Evolutionary conservation across 2,888 invertebrate species (phyloP).

Genomic region (Drosophila merina): DNA sequence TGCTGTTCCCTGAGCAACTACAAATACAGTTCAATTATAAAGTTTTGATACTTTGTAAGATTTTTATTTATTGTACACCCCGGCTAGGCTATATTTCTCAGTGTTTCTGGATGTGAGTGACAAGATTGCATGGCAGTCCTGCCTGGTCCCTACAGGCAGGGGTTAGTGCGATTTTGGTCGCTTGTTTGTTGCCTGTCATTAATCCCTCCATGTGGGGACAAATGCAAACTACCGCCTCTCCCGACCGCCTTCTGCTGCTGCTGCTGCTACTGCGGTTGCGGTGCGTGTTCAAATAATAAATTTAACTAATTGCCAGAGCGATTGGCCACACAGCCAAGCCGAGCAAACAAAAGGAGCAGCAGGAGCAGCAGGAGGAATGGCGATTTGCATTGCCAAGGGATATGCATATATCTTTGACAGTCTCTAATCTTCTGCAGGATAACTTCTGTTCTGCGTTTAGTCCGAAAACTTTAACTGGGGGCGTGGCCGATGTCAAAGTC

Average conservation of each 20-base stretch:
- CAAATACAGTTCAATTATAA: too few species aligned
- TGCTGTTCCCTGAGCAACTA: too few species aligned
- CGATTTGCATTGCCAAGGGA: constrained; percentile 38
- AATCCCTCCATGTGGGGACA: constrained; percentile 72
- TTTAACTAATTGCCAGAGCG: constrained; percentile 75
- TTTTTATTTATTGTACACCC: not conserved
- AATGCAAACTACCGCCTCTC: constrained; percentile 65
- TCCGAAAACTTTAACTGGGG: constrained; percentile 20
- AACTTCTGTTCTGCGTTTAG: constrained; percentile 10
- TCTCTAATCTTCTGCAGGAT: constrained; percentile 20
- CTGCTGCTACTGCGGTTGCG: constrained; percentile 57
- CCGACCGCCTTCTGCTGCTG: not conserved
- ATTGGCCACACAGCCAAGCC: constrained; percentile 54
- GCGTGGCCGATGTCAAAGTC: constrained; percentile 36
- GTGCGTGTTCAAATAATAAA: constrained; percentile 73
- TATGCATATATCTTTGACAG: constrained; percentile 25
- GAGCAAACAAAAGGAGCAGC: constrained; percentile 26
- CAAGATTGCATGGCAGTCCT: constrained; percentile 28
- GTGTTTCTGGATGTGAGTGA: constrained; percentile 22
- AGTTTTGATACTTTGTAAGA: too few species aligned
- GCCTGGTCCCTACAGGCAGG: constrained; percentile 40
- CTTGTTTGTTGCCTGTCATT: constrained; percentile 67
- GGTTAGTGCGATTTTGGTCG: constrained; percentile 33
- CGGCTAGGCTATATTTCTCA: not conserved
- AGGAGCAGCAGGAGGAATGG: constrained; percentile 14